These are phyloP conservation scores for Aplidium turbinatum DNA, from an alignment of 23 tunicate genomes.

Conservation along the genomic window DNA sequence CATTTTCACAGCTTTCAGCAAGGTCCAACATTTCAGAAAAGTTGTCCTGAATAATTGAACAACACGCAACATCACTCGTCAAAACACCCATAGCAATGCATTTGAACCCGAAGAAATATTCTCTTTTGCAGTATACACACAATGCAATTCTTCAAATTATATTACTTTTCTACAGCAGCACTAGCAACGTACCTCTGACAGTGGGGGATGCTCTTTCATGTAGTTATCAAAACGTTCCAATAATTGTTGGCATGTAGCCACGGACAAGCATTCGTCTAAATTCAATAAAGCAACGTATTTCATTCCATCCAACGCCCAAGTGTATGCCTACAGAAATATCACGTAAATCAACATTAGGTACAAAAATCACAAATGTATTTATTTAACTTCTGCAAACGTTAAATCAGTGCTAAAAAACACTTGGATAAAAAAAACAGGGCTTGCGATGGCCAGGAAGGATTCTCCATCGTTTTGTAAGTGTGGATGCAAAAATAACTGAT, in stretches of 20 bases:
- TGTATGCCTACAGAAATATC: conserved; percentile 87
- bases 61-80: too few relatives aligned
- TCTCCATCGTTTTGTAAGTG: too few relatives aligned
- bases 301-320: conserved; percentile 97
- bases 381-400: too few relatives aligned
- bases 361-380: too few relatives aligned
- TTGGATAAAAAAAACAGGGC: too few relatives aligned
- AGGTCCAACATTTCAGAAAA: conserved; percentile 48
- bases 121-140: too few relatives aligned
- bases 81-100: not conserved
- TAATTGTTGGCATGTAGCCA: conserved; percentile 53
- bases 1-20: conserved; percentile 57
- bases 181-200: conserved; percentile 39
- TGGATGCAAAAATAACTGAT: too few relatives aligned
- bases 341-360: too few relatives aligned
- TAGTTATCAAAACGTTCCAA: conserved; percentile 70
- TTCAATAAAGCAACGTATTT: conserved; percentile 77
- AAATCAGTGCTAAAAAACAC: too few relatives aligned
- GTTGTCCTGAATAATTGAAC: conserved; percentile 49
- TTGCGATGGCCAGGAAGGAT: too few relatives aligned
- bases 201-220: conserved; percentile 82
- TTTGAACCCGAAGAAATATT: too few relatives aligned
- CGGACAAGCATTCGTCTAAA: conserved; percentile 56
- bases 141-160: too few relatives aligned
- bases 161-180: conserved; percentile 1